Evolutionary conservation across 2,113 vertebrate genomes (phyloP), one percentile per base, ranked within the genome.

Genomic region (Alethe diademata): DNA sequence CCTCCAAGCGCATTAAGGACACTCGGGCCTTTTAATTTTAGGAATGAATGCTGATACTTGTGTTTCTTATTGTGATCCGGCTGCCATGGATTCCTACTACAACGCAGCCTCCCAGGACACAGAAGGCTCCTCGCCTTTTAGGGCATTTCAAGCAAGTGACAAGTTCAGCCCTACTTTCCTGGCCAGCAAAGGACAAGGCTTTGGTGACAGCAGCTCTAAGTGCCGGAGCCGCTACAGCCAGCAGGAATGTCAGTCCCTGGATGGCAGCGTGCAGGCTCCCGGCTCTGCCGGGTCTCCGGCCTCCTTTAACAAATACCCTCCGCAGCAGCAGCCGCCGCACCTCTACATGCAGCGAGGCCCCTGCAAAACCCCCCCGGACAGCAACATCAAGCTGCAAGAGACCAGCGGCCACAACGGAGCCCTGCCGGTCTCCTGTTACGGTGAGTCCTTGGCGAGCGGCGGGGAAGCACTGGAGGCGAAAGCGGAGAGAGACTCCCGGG

Each of bases 51-150:
- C 98, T 83, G 99, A 99, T 98, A 98, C 98, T 92, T 99, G 99
- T 98, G 98, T 99, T 96, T 99, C 99, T 98, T 99, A 99, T 98
- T 98, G 98, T 98, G 99, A 99, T 92, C 99, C 99, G 97, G 98
- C 99, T 98, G 98, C 99, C 98, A 99, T 99, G 99, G 99, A 99
- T 99, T 98, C 99, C 98, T 99, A 99, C 98, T 99, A 99, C 98
- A 99, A 98, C 97, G 97, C 98, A 95, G 98, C 98, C 96, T 98
- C 98, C 93, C 99, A 98, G 98, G 98, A 98, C 97, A 96, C 98
- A 97, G 99, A 98, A 98, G 98, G 98, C 98, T 98, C 96, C 96
- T 99, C 98, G 97, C 99, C 98, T 98, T 99, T 99, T 97, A 98
- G 99, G 98, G 99, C 99, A 94, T 99, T 99, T 97, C 98, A 98